Base-by-base conservation (phyloP, 53 echinoderm and acorn worm species). In the Patiria pectinifera region DNA sequence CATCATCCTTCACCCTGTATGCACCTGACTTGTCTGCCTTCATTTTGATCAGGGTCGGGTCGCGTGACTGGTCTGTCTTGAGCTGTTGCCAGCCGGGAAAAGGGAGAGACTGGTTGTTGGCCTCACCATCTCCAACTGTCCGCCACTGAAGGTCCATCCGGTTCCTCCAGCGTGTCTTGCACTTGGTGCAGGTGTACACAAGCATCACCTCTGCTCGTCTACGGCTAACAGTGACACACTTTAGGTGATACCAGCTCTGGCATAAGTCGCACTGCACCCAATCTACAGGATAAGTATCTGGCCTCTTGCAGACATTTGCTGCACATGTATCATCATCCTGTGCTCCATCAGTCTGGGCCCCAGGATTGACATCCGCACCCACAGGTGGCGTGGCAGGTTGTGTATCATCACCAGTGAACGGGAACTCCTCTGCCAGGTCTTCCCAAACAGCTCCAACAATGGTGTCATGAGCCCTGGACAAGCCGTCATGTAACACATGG, bases 221-320 rank as follows among this genome's bases (percentile, higher is more conserved):
- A 4, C 71, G 71, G 22, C 71, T 71, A 22, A 71, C 16, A 22
- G 7, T 71, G 16, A 71, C 71, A 71, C 71, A 71, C 7, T 10
- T 8, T 18, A 71, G 7, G 22, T 71, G 71, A 6, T 78, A 43
- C 78, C 78, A 78, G 6, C 7, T 43, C 4, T 78, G 43, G 45
- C 78, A 78, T 43, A 78, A 71, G 71, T 71, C 71, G 22, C 71
- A 71, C 18, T 71, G 71, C 9, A 71, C 71, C 71, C 71, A 71
- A 16, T 71, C 71, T 10, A 71, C 71, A 71, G 16, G 4, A 4
- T 71, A 8, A 71, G 19, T 71, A 18, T 71, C 16, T 22, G 71
- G 71, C 22, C 16, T 16, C 71, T 71, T 71, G 71, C 71, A 71
- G 71, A 71, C 16, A 4, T 8, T 16, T 71, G 71, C 71, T 4